A percentile compares a stretch with the other conserved stretches of the same genome.
Conservation (phyloP, 2,888 invertebrate species). For the Aphidius colemani region DNA sequence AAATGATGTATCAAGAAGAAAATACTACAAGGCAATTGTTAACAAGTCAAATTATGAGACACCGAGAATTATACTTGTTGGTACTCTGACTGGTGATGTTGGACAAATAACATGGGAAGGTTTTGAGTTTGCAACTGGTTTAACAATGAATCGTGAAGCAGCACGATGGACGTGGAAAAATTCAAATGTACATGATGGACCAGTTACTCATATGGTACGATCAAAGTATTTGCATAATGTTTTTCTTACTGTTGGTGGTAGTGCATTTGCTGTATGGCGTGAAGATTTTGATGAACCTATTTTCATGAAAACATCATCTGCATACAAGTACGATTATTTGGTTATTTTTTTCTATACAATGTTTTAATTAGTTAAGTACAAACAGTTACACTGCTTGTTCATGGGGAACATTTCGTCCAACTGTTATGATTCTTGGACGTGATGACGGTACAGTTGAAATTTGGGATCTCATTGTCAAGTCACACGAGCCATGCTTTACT, state of each 20-base stretch:
- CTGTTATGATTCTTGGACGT: slow-evolving; percentile 72
- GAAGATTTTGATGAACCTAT: slow-evolving; percentile 69
- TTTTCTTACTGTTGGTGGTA: slow-evolving; percentile 75
- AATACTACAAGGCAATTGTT: slow-evolving; percentile 39
- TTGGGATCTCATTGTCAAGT: slow-evolving; percentile 77
- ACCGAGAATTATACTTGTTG: slow-evolving; percentile 42
- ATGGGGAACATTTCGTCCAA: slow-evolving; percentile 80
- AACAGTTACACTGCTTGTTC: slow-evolving; percentile 66
- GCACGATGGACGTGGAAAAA: slow-evolving; percentile 61
- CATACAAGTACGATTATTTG: slow-evolving; percentile 45
- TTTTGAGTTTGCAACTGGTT: slow-evolving; percentile 69
- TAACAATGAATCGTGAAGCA: slow-evolving; percentile 66
- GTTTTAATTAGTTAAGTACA: slow-evolving; percentile 3
- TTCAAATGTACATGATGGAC: slow-evolving; percentile 71
- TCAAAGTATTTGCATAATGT: slow-evolving; percentile 69
- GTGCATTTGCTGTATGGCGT: slow-evolving; percentile 76
- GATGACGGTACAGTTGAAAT: slow-evolving; percentile 78
- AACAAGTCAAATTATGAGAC: slow-evolving; percentile 40
- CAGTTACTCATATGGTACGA: slow-evolving; percentile 65
- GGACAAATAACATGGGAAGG: slow-evolving; percentile 70
- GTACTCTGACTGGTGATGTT: slow-evolving; percentile 58
- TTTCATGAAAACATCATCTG: slow-evolving; percentile 68
- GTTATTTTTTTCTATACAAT: not conserved
- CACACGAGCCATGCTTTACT: slow-evolving; percentile 70
- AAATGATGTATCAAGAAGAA: slow-evolving; percentile 38